Base-by-base conservation (phyloP, 1,140 invertebrate species). In the Sweltsa coloradensis region DNA sequence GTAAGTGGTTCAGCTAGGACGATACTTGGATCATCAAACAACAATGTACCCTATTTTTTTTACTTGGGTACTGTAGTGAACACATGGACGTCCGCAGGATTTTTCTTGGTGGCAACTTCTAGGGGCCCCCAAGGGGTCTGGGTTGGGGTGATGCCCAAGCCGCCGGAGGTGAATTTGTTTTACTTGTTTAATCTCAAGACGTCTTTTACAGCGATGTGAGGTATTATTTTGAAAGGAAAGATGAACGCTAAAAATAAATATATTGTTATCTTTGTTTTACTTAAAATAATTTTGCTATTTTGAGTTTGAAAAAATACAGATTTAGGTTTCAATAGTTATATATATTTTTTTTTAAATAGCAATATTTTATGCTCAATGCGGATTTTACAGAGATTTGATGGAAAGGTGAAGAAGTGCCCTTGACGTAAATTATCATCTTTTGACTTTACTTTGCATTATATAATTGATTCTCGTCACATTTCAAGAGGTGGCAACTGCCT, bases 1-100 rank as follows among this genome's bases (percentile, higher is more conserved):
- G 73, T 78, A 54, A 56, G 52, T 54, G 25, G 14, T 4, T 43
- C 13, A 31, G n/a, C n/a, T 31, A 9, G 9, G n/a, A 31, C n/a
- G 9, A 31, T 31, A 31, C 29, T n/a, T 9, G 9, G 29, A 9
- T 9, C n/a, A 31, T 9, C 29, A 31, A 9, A 9, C 9, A 31
- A n/a, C 29, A n/a, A 31, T 31, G 29, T n/a, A n/a, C n/a, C 29
- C 9, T 9, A 31, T 9, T 9, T 31, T 31, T 31, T 31, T 31
- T 31, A 9, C n/a, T 31, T n/a, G n/a, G 9, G 9, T 31, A 31
- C 9, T 9, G n/a, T 9, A n/a, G 29, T 9, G 9, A 31, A 9
- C 9, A 9, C n/a, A 31, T 9, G 9, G n/a, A 9, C n/a, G n/a
- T 31, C n/a, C n/a, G 9, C n/a, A 31, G n/a, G 9, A 9, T 31